Percentiles rank a stretch among this genome's conserved stretches.
These are phyloP conservation scores for Drosophila birchii DNA, from an alignment of 2,888 invertebrate species.

Conservation along the genomic window DNA sequence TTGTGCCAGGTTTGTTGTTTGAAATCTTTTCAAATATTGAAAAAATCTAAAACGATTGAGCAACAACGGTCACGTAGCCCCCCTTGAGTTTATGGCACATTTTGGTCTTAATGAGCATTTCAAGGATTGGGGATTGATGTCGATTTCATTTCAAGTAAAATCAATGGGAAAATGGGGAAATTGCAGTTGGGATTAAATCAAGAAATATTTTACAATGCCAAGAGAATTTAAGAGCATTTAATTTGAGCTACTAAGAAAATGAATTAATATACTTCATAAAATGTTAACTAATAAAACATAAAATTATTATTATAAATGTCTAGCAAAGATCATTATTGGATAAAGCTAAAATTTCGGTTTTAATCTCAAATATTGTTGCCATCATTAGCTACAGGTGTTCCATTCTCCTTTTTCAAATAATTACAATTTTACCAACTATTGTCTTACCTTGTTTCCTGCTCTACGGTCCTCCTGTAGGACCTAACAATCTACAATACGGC, in stretches of 20 bases:
- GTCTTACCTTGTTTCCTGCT: constrained; percentile 36
- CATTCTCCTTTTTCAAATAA: not conserved
- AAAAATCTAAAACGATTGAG: constrained; percentile 12
- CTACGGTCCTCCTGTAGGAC: constrained; percentile 8
- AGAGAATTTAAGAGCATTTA: not conserved
- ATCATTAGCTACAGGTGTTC: not conserved
- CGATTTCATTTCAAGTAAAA: constrained; percentile 15
- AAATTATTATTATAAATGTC: not conserved
- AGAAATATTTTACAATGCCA: not conserved
- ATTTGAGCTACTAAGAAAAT: not conserved
- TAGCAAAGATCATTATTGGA: too few species aligned
- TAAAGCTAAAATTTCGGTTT: not conserved
- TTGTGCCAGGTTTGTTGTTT: constrained; percentile 8
- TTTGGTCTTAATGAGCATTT: constrained; percentile 23
- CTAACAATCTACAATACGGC: constrained; percentile 83
- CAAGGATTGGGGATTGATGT: constrained; percentile 34
- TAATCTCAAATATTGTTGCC: not conserved
- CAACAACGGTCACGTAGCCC: constrained; percentile 30
- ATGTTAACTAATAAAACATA: not conserved
- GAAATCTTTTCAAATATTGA: constrained; percentile 28
- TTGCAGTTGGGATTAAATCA: not conserved
- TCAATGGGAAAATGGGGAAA: constrained; percentile 10
- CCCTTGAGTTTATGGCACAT: constrained; percentile 29
- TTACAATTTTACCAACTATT: not conserved
- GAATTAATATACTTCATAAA: not conserved